phyloP scores from a whole-genome alignment of 2,888 invertebrate genomes.

The Apoda limacodes region DNA sequence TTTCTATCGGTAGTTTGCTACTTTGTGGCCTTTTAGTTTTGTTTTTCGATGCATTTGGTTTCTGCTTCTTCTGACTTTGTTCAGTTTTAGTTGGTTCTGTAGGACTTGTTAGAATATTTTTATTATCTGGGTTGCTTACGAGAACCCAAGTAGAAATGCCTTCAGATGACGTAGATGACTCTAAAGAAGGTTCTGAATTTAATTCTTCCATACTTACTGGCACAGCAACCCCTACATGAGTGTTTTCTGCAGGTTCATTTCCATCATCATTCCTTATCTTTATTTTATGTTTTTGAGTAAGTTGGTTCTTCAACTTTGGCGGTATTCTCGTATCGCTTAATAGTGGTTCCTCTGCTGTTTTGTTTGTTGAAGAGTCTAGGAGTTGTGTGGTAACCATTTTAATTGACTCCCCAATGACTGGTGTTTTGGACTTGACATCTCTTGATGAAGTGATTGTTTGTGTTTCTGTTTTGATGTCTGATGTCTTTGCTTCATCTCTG shows the following conservation, averaged over 20 bases:
- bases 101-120: constrained; percentile 35
- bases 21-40: constrained; percentile 48
- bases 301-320: constrained; percentile 70
- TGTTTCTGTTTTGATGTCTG: no score
- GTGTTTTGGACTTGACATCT: constrained; percentile 48
- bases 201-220: constrained; percentile 74
- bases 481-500: constrained; percentile 14
- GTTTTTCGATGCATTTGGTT: constrained; percentile 36
- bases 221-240: constrained; percentile 76
- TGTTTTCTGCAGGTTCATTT: constrained; percentile 49
- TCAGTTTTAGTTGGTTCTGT: constrained; percentile 51
- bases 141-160: constrained; percentile 84
- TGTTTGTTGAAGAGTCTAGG: constrained; percentile 51
- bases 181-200: constrained; percentile 53
- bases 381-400: constrained; percentile 70
- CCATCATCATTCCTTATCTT: constrained; percentile 51
- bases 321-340: constrained; percentile 72
- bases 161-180: constrained; percentile 70
- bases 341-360: constrained; percentile 43
- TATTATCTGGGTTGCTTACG: constrained; percentile 63
- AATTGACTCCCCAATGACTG: constrained; percentile 66
- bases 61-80: constrained; percentile 41
- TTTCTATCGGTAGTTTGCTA: constrained; percentile 34
- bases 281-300: constrained; percentile 46
- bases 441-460: constrained; percentile 37